These are phyloP conservation scores for Cervus canadensis DNA, from an alignment of 2,113 vertebrate species.

Conservation along the genomic window DNA sequence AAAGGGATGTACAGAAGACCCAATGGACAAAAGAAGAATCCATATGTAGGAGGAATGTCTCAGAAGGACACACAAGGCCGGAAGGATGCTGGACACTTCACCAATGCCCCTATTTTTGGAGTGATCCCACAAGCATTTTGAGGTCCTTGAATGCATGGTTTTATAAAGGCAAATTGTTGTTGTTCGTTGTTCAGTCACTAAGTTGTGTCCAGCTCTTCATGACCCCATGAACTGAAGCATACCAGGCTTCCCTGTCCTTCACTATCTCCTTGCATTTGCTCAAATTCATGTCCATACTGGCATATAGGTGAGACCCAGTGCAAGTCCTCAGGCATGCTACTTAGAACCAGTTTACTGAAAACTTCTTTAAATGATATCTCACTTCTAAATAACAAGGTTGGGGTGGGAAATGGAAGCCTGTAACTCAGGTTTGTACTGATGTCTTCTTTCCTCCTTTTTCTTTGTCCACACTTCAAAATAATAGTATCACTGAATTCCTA, in stretches of 20 bases:
- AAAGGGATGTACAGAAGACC: background rate
- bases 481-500: background rate
- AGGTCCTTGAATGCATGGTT: background rate
- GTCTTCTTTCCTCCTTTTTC: background rate
- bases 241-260: background rate
- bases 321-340: background rate
- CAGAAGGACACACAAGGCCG: background rate
- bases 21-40: background rate
- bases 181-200: background rate
- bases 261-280: background rate
- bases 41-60: background rate
- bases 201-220: background rate
- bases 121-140: background rate
- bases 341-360: background rate
- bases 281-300: background rate
- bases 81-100: background rate
- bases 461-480: background rate
- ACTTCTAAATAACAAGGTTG: background rate
- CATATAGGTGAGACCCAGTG: background rate
- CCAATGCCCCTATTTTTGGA: fast-evolving
- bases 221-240: background rate
- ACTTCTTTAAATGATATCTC: background rate
- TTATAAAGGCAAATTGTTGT: background rate
- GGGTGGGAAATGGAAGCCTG: background rate
- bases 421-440: background rate